phyloP scores from a whole-genome alignment of 2,113 vertebrate genomes.

The Balaeniceps rex region DNA sequence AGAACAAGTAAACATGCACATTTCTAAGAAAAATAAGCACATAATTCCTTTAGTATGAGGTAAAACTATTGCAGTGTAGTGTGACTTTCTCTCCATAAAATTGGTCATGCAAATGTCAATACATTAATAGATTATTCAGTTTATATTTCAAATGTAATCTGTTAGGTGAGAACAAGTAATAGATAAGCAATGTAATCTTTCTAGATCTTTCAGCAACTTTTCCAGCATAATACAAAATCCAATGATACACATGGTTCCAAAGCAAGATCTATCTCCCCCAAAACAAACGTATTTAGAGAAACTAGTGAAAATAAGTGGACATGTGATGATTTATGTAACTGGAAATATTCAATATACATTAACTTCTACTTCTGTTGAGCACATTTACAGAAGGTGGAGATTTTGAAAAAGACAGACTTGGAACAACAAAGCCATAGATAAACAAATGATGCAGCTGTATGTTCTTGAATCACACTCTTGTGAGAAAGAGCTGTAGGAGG shows the following conservation, averaged over 20 bases:
- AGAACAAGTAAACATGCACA: not conserved
- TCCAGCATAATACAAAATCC: not conserved
- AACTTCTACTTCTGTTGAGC: not conserved
- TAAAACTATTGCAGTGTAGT: not conserved
- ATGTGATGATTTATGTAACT: not conserved
- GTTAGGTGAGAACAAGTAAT: not conserved
- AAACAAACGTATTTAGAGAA: not conserved
- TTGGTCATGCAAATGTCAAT: not conserved
- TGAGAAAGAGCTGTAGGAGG: not conserved
- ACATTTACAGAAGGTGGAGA: not conserved
- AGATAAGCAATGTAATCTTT: not conserved
- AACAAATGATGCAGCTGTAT: not conserved
- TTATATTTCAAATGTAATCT: not conserved
- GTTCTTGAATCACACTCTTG: not conserved
- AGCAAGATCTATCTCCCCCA: not conserved
- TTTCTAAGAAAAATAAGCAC: not conserved
- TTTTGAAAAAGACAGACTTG: not conserved
- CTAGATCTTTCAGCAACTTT: not conserved
- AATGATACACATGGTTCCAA: not conserved
- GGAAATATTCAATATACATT: not conserved
- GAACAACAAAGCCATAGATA: not conserved
- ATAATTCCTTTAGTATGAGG: not conserved
- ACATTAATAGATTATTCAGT: not conserved
- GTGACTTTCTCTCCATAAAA: not conserved
- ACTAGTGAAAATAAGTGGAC: not conserved